Base-by-base conservation (phyloP, 2,113 vertebrate species). In the Poeciliopsis prolifica region DNA sequence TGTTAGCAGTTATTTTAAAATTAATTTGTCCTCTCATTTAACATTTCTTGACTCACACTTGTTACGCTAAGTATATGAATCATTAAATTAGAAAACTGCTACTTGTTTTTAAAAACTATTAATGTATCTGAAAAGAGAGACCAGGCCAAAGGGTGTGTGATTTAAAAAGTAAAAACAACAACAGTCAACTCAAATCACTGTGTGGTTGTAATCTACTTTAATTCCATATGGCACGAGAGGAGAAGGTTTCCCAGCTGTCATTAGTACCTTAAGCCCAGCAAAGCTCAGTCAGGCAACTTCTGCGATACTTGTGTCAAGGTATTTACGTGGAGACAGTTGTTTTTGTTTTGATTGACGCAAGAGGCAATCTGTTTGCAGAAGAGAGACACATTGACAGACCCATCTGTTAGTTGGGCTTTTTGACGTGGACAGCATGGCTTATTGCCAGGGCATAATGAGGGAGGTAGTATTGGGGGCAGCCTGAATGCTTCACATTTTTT, bases 141-240 rank as follows among this genome's bases (percentile, higher is more conserved):
- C 10, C 14, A 65, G 13, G 54, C 10, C 14, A 65, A 48, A 44
- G 0, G 7, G 12, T 44, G 30, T 51, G 15, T 66, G 62, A 14
- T 67, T 64, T 51, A 19, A 63, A 29, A 64, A 74, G 14, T 2
- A 67, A 78, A 67, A 78, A 75, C 1, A 61, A 54, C 77, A 68
- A 77, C 15, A 61, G 72, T 69, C 48, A 37, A 11, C 74, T 30
- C 40, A 78, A 78, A 77, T 54, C 61, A 69, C 63, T 66, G 30
- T 51, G 33, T 26, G 63, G 30, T 44, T 69, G 4, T 89, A 87
- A 92, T 89, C 88, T 79, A 83, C 84, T 89, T 86, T 90, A 86
- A 70, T 72, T 75, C 88, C 88, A 90, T 89, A 88, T 92, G 87
- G 86, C 64, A 28, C 65, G 58, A 75, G 80, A 70, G 61, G 73